Percentiles rank a stretch among this genome's conserved stretches.
Conservation (phyloP, 2,888 invertebrate genomes). For the Apotomis betuletana region DNA sequence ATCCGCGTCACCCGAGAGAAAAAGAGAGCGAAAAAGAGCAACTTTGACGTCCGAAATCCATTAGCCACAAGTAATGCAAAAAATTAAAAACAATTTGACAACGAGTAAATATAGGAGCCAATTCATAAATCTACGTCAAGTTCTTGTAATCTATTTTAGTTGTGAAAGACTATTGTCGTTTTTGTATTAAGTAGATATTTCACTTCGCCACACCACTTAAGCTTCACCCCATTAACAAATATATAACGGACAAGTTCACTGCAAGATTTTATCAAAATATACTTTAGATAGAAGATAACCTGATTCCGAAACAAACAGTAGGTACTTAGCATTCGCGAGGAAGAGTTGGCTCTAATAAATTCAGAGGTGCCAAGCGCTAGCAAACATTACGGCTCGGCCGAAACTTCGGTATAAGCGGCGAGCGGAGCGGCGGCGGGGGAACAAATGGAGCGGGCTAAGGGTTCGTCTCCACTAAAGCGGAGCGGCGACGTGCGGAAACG, state of each 20-base stretch:
- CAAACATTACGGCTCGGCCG: slow-evolving; percentile 12
- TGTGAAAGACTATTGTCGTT: no score
- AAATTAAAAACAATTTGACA: slow-evolving; percentile 12
- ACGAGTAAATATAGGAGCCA: slow-evolving; percentile 3
- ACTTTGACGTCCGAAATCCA: slow-evolving; percentile 28
- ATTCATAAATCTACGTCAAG: no score
- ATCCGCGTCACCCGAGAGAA: slow-evolving; percentile 24
- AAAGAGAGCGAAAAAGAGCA: not conserved
- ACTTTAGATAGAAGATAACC: slow-evolving; percentile 31
- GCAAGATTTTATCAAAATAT: slow-evolving; percentile 5
- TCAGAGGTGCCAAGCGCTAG: slow-evolving; percentile 14
- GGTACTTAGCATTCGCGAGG: slow-evolving; percentile 8
- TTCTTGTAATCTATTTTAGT: no score
- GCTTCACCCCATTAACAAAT: slow-evolving; percentile 15
- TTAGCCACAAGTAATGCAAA: slow-evolving; percentile 16
- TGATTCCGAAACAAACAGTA: slow-evolving; percentile 27
- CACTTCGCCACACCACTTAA: not conserved
- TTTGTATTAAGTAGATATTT: not conserved
- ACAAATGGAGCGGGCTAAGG: no score
- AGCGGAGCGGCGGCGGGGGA: no score
- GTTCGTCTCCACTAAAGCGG: no score
- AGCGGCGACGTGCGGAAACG: no score
- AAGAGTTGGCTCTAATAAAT: slow-evolving; percentile 25
- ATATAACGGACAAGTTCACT: slow-evolving; percentile 12
- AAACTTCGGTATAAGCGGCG: no score